phyloP scores from a whole-genome alignment of 2,888 invertebrate genomes.

The Eurytoma californica region DNA sequence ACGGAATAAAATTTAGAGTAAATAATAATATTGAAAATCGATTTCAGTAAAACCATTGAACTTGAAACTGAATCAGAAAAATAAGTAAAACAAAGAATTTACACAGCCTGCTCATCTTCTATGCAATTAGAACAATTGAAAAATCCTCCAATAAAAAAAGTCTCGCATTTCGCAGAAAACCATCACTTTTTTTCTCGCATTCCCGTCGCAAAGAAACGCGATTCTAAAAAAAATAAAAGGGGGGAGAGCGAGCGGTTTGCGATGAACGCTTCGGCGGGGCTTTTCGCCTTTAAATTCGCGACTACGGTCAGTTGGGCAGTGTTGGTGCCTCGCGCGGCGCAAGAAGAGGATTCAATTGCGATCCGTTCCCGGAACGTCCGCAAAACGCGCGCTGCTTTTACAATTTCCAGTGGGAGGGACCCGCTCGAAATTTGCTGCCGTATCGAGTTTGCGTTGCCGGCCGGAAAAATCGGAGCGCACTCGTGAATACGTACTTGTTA shows the following conservation, averaged over 20 bases:
- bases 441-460: neutral
- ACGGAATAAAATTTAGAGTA: too few species aligned
- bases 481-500: neutral
- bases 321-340: constrained; percentile 10
- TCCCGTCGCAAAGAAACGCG: constrained; percentile 20
- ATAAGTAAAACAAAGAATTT: too few species aligned
- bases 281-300: constrained; percentile 39
- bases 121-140: neutral
- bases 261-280: neutral
- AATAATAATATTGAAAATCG: too few species aligned
- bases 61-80: too few species aligned
- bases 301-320: constrained; percentile 44
- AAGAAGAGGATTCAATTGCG: constrained; percentile 52
- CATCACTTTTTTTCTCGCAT: constrained; percentile 27
- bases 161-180: constrained; percentile 23
- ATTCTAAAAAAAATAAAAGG: constrained; percentile 6
- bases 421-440: constrained; percentile 35
- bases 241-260: neutral
- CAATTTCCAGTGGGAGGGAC: constrained; percentile 43
- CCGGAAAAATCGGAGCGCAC: neutral
- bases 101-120: too few species aligned
- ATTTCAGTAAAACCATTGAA: too few species aligned
- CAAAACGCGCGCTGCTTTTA: constrained; percentile 39
- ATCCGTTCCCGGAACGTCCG: constrained; percentile 41
- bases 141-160: constrained; percentile 10